Evolutionary conservation across 2,888 invertebrate genomes (phyloP).

Genomic region (Troilus luridus): DNA sequence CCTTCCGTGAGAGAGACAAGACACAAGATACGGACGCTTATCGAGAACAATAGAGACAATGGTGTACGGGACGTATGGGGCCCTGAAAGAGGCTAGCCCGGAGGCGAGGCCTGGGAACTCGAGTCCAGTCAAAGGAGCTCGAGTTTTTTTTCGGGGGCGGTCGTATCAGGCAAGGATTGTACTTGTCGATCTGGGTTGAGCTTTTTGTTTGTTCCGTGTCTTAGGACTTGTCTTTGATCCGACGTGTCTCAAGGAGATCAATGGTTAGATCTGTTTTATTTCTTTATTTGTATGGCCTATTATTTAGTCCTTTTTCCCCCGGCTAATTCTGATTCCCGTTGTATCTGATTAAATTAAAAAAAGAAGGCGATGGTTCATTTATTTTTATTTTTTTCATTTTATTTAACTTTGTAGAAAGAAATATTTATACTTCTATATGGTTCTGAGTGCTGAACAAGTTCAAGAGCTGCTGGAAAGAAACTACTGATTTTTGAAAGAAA

Average conservation of each 20-base stretch:
- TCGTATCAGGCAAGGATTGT: slow-evolving; percentile 41
- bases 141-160: not conserved
- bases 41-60: not conserved
- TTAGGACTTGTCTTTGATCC: slow-evolving; percentile 33
- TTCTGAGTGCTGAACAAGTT: too few relatives aligned
- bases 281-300: not conserved
- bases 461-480: too few relatives aligned
- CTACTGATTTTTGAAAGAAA: too few relatives aligned
- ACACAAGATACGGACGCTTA: not conserved
- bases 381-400: too few relatives aligned
- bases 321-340: not conserved
- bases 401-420: too few relatives aligned
- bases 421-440: too few relatives aligned
- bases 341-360: not conserved
- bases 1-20: slow-evolving; percentile 32
- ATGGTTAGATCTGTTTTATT: not conserved
- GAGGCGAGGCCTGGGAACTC: slow-evolving; percentile 45
- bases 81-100: slow-evolving; percentile 7
- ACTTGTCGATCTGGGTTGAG: slow-evolving; percentile 1
- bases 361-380: not conserved
- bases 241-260: not conserved
- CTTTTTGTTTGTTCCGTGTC: not conserved
- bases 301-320: not conserved
- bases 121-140: not conserved
- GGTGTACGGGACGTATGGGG: not conserved